A percentile compares a stretch with the other conserved stretches of the same genome.
These are phyloP conservation scores for Sylvilagus floridanus DNA, from an alignment of 2,797 vertebrate species.

Conservation along the genomic window DNA sequence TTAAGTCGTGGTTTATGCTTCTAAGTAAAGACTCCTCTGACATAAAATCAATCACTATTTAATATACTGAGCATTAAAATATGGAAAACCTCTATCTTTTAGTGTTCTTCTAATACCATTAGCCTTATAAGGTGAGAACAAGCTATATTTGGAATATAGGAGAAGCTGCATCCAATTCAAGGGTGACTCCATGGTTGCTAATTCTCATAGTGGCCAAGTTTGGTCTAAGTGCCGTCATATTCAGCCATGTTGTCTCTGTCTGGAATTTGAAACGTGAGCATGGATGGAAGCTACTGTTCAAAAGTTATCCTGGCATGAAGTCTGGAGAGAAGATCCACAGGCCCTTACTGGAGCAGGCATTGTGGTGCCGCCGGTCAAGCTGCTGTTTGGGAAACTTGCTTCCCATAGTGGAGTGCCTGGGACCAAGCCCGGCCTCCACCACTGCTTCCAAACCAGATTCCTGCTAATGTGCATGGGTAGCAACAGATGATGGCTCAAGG, in stretches of 20 bases:
- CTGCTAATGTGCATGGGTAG: too few relatives aligned
- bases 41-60: background rate
- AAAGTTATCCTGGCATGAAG: background rate
- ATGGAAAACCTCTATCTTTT: background rate
- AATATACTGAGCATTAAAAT: background rate
- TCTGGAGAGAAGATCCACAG: background rate
- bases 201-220: background rate
- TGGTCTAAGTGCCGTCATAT: background rate
- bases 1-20: background rate
- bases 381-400: too few relatives aligned
- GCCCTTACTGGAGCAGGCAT: too few relatives aligned
- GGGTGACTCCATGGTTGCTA: background rate
- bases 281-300: background rate
- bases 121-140: background rate
- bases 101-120: background rate
- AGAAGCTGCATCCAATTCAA: background rate
- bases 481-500: too few relatives aligned
- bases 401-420: too few relatives aligned
- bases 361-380: too few relatives aligned
- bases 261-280: slow-evolving; percentile 12
- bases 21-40: background rate
- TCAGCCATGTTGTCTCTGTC: background rate
- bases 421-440: too few relatives aligned
- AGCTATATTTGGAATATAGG: background rate
- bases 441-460: too few relatives aligned